Percentiles rank a stretch among this genome's conserved stretches.
Conservation (phyloP, 2,888 invertebrate species). For the Agrilus cyanescens region DNA sequence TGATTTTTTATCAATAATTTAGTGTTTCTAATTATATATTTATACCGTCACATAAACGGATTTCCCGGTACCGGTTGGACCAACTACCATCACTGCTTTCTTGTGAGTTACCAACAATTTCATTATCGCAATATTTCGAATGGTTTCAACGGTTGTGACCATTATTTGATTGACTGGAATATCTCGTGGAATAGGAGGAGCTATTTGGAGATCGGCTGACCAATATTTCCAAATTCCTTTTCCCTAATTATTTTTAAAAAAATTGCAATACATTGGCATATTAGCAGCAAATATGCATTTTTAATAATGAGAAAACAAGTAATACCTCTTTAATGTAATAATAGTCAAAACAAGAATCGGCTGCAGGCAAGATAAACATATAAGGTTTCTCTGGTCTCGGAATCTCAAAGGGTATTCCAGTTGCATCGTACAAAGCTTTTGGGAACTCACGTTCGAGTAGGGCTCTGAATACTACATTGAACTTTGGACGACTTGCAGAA, state of each 20-base stretch:
- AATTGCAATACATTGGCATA: too few relatives aligned
- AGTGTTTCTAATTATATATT: constrained; percentile 6
- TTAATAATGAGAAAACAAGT: neutral
- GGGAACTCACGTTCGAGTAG: constrained; percentile 77
- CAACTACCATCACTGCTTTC: constrained; percentile 80
- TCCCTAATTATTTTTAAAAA: constrained; percentile 50
- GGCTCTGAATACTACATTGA: constrained; percentile 68
- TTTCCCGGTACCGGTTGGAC: constrained; percentile 93
- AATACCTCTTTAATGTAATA: constrained; percentile 77
- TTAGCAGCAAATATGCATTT: too few relatives aligned
- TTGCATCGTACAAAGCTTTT: constrained; percentile 41
- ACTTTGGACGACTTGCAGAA: constrained; percentile 57
- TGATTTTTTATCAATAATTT: too few relatives aligned
- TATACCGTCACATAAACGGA: constrained; percentile 72
- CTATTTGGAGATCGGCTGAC: constrained; percentile 69
- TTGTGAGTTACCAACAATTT: constrained; percentile 66
- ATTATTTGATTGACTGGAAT: constrained; percentile 91
- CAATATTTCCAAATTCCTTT: constrained; percentile 90
- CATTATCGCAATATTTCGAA: constrained; percentile 71
- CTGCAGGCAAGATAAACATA: constrained; percentile 72
- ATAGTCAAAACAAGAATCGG: constrained; percentile 79
- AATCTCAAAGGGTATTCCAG: constrained; percentile 46
- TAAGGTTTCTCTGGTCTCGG: constrained; percentile 61
- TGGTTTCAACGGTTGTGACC: constrained; percentile 83
- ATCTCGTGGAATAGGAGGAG: constrained; percentile 73